Conservation (phyloP, 2,888 invertebrate genomes). For the Tethea ocularis region DNA sequence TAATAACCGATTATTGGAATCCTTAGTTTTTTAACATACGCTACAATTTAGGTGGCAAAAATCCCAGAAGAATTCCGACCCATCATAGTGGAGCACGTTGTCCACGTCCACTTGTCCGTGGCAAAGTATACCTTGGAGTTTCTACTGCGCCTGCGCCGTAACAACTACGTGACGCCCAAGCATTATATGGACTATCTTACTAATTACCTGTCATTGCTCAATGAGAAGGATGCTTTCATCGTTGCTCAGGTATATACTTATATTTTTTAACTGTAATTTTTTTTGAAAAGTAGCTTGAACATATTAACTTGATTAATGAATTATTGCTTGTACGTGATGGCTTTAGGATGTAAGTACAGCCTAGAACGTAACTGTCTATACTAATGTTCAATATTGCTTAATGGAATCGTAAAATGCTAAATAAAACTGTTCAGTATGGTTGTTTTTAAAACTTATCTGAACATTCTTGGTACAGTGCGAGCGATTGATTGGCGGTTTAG, state of each 20-base stretch:
- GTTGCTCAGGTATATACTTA: constrained; percentile 69
- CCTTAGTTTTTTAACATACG: not conserved
- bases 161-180: constrained; percentile 95
- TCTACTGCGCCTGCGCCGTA: constrained; percentile 87
- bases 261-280: not conserved
- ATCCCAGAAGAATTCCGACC: constrained; percentile 87
- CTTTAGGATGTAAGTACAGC: too few species aligned
- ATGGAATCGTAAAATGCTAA: too few species aligned
- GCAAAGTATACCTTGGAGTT: constrained; percentile 89
- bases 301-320: too few species aligned
- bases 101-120: constrained; percentile 92
- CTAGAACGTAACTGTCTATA: too few species aligned
- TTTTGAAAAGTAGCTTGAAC: not conserved
- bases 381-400: too few species aligned
- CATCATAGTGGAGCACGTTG: constrained; percentile 91
- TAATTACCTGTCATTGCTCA: constrained; percentile 89
- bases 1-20: too few species aligned
- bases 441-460: too few species aligned
- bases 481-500: constrained; percentile 87
- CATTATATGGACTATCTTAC: constrained; percentile 95
- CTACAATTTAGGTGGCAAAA: constrained; percentile 79
- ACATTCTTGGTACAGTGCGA: constrained; percentile 80
- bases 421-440: too few species aligned
- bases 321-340: too few species aligned
- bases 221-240: constrained; percentile 87